Evolutionary conservation across 2,797 vertebrate species (phyloP), one percentile per base, ranked within the genome.

Genomic region (Echiichthys vipera): DNA sequence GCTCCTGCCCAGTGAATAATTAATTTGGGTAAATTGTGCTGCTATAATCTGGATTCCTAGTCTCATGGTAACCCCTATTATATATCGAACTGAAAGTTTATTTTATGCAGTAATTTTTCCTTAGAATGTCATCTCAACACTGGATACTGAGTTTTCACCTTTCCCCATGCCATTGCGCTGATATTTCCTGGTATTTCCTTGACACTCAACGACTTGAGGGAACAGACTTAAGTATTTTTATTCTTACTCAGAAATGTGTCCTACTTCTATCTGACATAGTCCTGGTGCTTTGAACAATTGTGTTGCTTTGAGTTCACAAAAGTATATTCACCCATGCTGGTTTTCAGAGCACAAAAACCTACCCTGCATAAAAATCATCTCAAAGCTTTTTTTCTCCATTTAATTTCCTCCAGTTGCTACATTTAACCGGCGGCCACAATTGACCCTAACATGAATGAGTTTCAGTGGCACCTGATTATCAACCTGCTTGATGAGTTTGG

Each of bases 41-140:
- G 75, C 80, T 85, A 69, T 80, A 89, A 91, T 88, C 90, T 87
- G 81, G 83, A 86, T 81, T 87, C 71, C 36, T 69, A 67, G 80
- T 84, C 84, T 85, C 73, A 49, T 79, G 80, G 79, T 90, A 81
- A 84, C 65, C 54, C 59, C 79, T 71, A 53, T 51, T 87, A 78
- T 73, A 66, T 72, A 66, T 88, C 49, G 57, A 76, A 88, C 80
- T 84, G 71, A 49, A 84, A 88, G 82, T 93, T 93, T 94, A 93
- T 94, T 95, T 94, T 92, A 71, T 25, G 69, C 66, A 88, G 86
- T 87, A 89, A 94, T 93, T 93, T 92, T 85, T 93, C 89, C 86
- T 91, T 76, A 34, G 81, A 81, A 87, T 93, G 90, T 89, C 88
- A 92, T 93, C 78, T 71, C 76, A 81, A 78, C 73, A 84, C 77